Evolutionary conservation across 2,797 vertebrate species (phyloP).

Genomic region (Melanotaenia trifasciata): DNA sequence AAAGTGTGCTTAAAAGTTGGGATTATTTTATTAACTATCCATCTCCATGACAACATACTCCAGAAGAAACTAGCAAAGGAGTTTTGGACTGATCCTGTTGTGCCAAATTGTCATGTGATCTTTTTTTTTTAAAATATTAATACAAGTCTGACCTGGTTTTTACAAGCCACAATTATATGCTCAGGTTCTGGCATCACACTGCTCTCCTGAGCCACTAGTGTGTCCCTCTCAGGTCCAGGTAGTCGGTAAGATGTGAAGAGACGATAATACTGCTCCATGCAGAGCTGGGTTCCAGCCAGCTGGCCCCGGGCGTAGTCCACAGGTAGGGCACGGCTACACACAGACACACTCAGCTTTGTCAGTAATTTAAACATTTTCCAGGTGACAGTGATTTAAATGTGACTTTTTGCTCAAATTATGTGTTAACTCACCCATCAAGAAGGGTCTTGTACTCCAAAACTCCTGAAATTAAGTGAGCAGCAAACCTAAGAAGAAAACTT

Average conservation of each 20-base stretch:
- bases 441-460: constrained; percentile 94
- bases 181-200: constrained; percentile 90
- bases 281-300: constrained; percentile 90
- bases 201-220: constrained; percentile 88
- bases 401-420: background rate
- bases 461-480: constrained; percentile 93
- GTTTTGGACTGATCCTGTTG: background rate
- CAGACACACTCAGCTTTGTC: constrained; percentile 18
- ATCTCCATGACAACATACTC: background rate
- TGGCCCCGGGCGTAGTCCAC: constrained; percentile 91
- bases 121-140: background rate
- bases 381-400: background rate
- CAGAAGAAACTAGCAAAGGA: background rate
- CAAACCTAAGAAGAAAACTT: constrained; percentile 85
- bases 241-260: constrained; percentile 95
- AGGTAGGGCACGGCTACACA: constrained; percentile 87
- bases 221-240: constrained; percentile 90
- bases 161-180: constrained; percentile 94
- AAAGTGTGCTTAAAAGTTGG: too few species aligned
- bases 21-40: too few species aligned
- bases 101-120: background rate
- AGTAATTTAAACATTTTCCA: constrained; percentile 3
- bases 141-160: constrained; percentile 89
- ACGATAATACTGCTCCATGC: constrained; percentile 96
- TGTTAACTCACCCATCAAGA: constrained; percentile 90